A percentile compares a stretch with the other conserved stretches of the same genome.
Conservation (phyloP, 2,797 vertebrate species). For the Molossus molossus region DNA sequence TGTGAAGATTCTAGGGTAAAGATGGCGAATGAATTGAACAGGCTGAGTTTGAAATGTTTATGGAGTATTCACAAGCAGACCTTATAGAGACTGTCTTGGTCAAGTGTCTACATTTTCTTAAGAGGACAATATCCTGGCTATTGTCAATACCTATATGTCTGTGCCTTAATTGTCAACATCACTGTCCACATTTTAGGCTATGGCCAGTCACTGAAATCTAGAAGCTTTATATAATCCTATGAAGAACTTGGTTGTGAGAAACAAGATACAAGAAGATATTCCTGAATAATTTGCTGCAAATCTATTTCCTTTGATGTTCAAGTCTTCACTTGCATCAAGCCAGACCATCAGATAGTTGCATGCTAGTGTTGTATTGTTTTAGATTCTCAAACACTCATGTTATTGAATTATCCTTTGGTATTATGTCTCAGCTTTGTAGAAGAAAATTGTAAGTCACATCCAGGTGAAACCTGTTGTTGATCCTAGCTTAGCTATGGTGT, state of each 20-base stretch:
- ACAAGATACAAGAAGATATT: neutral
- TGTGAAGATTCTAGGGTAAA: neutral
- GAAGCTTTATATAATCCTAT: neutral
- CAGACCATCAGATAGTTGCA: neutral
- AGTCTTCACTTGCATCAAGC: neutral
- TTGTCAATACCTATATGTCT: neutral
- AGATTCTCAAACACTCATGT: neutral
- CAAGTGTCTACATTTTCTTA: slow-evolving; percentile 34
- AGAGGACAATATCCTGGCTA: neutral
- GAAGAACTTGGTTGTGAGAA: neutral
- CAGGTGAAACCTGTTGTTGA: neutral
- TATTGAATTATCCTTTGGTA: neutral
- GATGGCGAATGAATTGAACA: neutral
- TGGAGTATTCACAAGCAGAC: neutral
- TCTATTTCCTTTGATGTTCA: neutral
- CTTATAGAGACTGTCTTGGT: neutral
- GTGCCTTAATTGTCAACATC: neutral
- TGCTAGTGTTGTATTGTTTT: neutral
- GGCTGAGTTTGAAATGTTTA: neutral
- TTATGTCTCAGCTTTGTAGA: neutral
- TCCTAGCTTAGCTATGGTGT: neutral
- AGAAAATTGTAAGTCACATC: neutral
- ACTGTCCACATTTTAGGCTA: neutral
- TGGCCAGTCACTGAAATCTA: neutral
- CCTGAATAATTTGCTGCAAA: neutral